These are phyloP conservation scores for Isoperla grammatica DNA, from an alignment of 2,888 invertebrate species.

Conservation along the genomic window DNA sequence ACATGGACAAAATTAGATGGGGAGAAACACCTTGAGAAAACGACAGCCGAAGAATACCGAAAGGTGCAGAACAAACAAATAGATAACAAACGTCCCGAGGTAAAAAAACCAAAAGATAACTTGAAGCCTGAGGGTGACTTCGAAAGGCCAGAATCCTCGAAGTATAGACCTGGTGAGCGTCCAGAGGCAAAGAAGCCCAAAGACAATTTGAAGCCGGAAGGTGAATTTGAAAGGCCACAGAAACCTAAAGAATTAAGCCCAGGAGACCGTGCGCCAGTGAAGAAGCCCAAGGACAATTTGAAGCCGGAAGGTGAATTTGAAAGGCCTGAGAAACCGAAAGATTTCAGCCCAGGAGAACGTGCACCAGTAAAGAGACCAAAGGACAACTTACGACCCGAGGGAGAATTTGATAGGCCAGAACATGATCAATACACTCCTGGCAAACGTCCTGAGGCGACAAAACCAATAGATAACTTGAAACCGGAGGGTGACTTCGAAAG, in stretches of 20 bases:
- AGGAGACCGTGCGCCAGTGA: constrained; percentile 38
- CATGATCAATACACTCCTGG: constrained; percentile 30
- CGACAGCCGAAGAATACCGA: constrained; percentile 52
- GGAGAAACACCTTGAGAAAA: constrained; percentile 59
- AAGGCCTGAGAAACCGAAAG: constrained; percentile 31
- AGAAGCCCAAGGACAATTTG: constrained; percentile 55
- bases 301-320: constrained; percentile 50
- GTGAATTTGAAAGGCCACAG: constrained; percentile 41
- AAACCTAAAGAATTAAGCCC: constrained; percentile 38
- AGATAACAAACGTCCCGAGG: background rate
- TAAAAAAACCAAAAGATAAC: constrained; percentile 19
- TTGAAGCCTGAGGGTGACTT: constrained; percentile 44
- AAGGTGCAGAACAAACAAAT: constrained; percentile 3
- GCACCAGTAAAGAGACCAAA: constrained; percentile 37
- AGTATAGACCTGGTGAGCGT: constrained; percentile 36
- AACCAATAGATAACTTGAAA: constrained; percentile 44
- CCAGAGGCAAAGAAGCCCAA: constrained; percentile 37
- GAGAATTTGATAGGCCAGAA: constrained; percentile 42
- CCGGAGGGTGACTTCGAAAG: constrained; percentile 53
- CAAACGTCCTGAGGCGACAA: constrained; percentile 46
- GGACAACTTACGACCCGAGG: constrained; percentile 39
- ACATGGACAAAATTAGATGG: constrained; percentile 70
- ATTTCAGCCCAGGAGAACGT: constrained; percentile 34
- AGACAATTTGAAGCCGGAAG: constrained; percentile 35
- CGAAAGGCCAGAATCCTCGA: constrained; percentile 36